phyloP scores from a whole-genome alignment of 2,888 invertebrate species.

The Enchytraeus crypticus region DNA sequence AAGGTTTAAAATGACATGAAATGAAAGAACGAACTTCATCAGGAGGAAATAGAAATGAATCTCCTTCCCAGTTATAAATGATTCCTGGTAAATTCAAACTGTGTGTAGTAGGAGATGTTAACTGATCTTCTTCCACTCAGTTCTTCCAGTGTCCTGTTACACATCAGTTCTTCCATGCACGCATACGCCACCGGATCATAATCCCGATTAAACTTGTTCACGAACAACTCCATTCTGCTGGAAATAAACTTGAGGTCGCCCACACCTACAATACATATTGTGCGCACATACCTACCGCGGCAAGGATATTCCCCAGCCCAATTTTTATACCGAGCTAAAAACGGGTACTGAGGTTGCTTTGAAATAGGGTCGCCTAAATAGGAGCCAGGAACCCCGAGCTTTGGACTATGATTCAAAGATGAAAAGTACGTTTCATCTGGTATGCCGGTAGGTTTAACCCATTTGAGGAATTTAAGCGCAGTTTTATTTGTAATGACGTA shows the following conservation, averaged over 20 bases:
- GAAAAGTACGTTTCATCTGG: slow-evolving; percentile 38
- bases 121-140: background rate
- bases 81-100: too few species aligned
- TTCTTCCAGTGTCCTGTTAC: slow-evolving; percentile 1
- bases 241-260: slow-evolving; percentile 31
- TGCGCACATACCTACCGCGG: slow-evolving; percentile 33
- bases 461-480: slow-evolving; percentile 32
- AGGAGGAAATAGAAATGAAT: too few species aligned
- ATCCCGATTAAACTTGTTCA: slow-evolving; percentile 35
- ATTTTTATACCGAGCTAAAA: slow-evolving; percentile 11
- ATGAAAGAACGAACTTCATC: too few species aligned
- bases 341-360: background rate
- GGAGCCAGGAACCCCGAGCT: slow-evolving; percentile 32
- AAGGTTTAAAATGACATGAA: too few species aligned
- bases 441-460: slow-evolving; percentile 33
- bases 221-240: slow-evolving; percentile 34
- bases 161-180: slow-evolving; percentile 19
- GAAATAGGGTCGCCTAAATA: background rate
- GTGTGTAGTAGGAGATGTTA: too few species aligned
- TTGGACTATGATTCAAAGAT: slow-evolving; percentile 36
- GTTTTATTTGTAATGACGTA: slow-evolving; percentile 23
- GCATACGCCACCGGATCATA: slow-evolving; percentile 16
- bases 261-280: slow-evolving; percentile 38
- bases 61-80: too few species aligned
- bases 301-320: slow-evolving; percentile 24